Conservation (phyloP, 2,113 vertebrate genomes). For the Xenotilapia caudafasciata region DNA sequence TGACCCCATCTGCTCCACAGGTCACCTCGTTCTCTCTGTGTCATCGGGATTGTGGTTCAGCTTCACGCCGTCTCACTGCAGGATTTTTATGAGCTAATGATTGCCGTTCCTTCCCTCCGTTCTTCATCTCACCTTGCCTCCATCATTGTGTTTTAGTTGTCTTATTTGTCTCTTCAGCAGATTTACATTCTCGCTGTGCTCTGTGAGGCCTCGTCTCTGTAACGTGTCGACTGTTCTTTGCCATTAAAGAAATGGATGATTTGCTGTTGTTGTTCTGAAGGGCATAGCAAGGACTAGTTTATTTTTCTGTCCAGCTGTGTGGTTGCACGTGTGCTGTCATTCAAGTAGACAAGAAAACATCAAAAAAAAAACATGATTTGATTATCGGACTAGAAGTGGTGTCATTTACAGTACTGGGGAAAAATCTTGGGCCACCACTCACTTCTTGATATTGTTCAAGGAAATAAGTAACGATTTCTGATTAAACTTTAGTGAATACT, state of each 20-base stretch:
- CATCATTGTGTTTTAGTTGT: not conserved
- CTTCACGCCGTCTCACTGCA: conserved; percentile 19
- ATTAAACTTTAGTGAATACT: not conserved
- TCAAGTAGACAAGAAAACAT: not conserved
- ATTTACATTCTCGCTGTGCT: not conserved
- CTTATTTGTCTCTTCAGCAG: not conserved
- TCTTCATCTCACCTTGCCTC: not conserved
- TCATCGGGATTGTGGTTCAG: not conserved
- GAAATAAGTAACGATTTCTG: not conserved
- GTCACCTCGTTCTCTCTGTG: not conserved
- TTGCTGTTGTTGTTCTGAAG: not conserved
- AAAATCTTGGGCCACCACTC: not conserved
- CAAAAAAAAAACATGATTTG: not conserved
- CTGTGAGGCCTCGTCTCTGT: not conserved
- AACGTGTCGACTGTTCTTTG: not conserved
- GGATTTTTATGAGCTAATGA: conserved; percentile 46
- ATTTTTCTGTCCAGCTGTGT: not conserved
- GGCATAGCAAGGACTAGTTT: not conserved
- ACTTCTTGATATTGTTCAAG: not conserved
- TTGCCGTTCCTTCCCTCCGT: not conserved
- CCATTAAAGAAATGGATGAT: not conserved
- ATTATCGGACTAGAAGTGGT: not conserved
- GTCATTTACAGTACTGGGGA: not conserved
- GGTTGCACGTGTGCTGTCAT: not conserved
- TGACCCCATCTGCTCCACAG: not conserved